Evolutionary conservation across 2,113 vertebrate species (phyloP).

Genomic region (Macrotus californicus): DNA sequence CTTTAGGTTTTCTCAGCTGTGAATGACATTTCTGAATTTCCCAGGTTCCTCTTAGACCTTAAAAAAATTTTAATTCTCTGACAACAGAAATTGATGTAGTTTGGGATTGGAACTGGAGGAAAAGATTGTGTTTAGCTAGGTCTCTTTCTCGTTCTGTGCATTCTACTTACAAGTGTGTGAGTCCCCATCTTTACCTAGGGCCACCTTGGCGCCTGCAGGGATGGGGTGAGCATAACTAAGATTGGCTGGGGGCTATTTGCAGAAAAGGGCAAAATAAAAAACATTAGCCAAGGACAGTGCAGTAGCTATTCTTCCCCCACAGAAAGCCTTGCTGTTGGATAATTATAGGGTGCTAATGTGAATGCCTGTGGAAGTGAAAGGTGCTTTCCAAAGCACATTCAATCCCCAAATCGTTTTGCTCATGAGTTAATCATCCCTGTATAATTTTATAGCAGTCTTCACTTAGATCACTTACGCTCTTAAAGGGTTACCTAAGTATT

Average conservation of each 20-base stretch:
- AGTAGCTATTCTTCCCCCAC: background rate
- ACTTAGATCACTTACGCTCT: background rate
- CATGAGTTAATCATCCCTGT: slow-evolving; percentile 2
- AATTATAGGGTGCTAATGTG: slow-evolving; percentile 3
- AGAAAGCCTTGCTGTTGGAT: background rate
- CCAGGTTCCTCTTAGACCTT: background rate
- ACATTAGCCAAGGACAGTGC: background rate
- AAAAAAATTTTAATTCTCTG: background rate
- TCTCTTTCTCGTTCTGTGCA: background rate
- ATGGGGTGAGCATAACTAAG: background rate
- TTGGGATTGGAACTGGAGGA: background rate
- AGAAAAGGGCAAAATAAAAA: background rate
- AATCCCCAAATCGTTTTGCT: background rate
- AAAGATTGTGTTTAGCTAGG: background rate
- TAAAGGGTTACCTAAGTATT: background rate
- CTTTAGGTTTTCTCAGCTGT: slow-evolving; percentile 30
- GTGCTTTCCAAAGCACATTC: background rate
- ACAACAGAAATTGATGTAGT: background rate
- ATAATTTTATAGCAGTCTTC: background rate
- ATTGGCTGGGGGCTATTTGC: background rate
- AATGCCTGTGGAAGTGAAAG: background rate
- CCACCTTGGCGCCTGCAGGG: background rate
- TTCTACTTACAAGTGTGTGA: background rate
- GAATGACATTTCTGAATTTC: background rate
- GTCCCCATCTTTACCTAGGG: background rate